A percentile compares a stretch with the other conserved stretches of the same genome.
phyloP scores from a whole-genome alignment of 1,140 invertebrate species.

The Mamestra configurata region DNA sequence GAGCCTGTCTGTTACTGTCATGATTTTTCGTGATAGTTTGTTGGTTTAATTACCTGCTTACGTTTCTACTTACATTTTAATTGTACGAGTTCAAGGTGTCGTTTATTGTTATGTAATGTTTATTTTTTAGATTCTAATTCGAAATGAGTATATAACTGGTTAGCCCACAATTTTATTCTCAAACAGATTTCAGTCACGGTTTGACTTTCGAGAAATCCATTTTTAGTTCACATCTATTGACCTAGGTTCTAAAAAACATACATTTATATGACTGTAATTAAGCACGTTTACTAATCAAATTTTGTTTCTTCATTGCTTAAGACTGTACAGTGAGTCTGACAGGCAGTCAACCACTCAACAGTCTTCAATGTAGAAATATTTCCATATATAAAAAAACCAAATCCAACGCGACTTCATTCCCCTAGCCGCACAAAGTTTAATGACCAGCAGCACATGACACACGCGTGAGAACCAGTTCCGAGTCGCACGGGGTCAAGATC shows the following conservation, averaged over 20 bases:
- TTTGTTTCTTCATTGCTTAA: too few relatives aligned
- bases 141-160: too few relatives aligned
- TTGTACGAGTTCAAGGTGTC: constrained; percentile 9
- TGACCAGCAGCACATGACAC: constrained; percentile 7
- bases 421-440: constrained; percentile 22
- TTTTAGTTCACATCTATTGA: background rate
- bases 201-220: background rate
- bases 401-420: background rate
- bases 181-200: background rate
- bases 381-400: background rate
- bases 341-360: background rate
- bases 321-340: too few relatives aligned
- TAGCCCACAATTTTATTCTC: background rate
- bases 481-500: constrained; percentile 45
- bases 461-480: constrained; percentile 24
- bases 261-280: background rate
- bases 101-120: too few relatives aligned
- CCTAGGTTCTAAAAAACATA: too few relatives aligned
- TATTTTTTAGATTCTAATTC: too few relatives aligned
- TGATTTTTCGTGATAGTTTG: constrained; percentile 35
- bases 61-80: constrained; percentile 4
- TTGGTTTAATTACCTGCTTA: background rate
- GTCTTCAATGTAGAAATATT: too few relatives aligned
- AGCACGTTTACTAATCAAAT: too few relatives aligned
- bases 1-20: constrained; percentile 19